phyloP scores from a whole-genome alignment of 2,113 vertebrate species.

The Peromyscus leucopus region DNA sequence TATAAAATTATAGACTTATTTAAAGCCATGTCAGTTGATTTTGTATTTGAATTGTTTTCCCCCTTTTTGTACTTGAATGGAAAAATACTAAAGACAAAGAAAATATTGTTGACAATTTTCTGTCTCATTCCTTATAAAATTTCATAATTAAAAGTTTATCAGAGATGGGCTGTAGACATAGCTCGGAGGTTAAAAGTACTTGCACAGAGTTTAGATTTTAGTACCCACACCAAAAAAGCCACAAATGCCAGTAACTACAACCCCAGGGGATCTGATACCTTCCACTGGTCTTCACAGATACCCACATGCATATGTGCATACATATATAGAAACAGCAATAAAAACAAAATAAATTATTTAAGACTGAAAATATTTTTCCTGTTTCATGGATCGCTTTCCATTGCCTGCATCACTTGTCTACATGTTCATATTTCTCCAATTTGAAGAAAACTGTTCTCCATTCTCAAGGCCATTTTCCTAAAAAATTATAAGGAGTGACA shows the following conservation, averaged over 20 bases:
- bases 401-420: constrained; percentile 14
- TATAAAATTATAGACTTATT: constrained; percentile 68
- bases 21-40: constrained; percentile 36
- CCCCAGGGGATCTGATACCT: background rate
- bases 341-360: background rate
- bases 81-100: background rate
- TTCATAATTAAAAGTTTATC: background rate
- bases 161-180: background rate
- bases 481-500: background rate
- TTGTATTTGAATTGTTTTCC: background rate
- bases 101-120: background rate
- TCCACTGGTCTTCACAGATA: background rate
- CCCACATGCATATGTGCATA: background rate
- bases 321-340: background rate
- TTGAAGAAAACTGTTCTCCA: constrained; percentile 55
- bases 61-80: constrained; percentile 42
- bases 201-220: background rate
- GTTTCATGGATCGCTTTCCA: constrained; percentile 26
- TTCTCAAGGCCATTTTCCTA: constrained; percentile 76
- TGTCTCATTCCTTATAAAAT: background rate
- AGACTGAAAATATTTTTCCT: background rate
- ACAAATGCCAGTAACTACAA: background rate
- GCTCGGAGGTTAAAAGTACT: background rate
- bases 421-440: constrained; percentile 57
- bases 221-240: background rate